A percentile compares a stretch with the other conserved stretches of the same genome.
These are phyloP conservation scores for Podilymbus podiceps DNA, from an alignment of 2,113 vertebrate species.

Conservation along the genomic window DNA sequence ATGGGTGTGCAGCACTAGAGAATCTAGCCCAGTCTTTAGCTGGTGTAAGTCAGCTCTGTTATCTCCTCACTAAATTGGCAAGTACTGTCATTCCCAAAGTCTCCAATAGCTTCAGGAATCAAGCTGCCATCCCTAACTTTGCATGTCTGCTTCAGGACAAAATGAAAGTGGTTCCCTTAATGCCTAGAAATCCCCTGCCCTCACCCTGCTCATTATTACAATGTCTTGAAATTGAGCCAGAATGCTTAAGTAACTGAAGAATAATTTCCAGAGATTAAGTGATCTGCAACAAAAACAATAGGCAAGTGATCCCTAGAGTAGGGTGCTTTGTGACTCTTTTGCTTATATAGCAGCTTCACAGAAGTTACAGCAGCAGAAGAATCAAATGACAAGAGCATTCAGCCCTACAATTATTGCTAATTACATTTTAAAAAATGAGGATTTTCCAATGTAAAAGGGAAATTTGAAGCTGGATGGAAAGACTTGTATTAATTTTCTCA, in stretches of 20 bases:
- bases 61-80: conserved; percentile 1
- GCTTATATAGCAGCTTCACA: background rate
- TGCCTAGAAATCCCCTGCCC: conserved; percentile 1
- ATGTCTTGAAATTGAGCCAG: conserved; percentile 5
- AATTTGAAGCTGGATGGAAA: background rate
- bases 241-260: conserved; percentile 41
- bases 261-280: conserved; percentile 40
- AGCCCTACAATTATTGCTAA: conserved; percentile 8
- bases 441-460: background rate
- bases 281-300: conserved; percentile 39
- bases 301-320: background rate
- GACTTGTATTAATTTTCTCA: background rate
- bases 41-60: conserved; percentile 23
- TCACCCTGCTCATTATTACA: background rate
- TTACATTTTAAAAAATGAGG: background rate
- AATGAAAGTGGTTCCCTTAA: conserved; percentile 25
- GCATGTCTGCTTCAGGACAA: background rate
- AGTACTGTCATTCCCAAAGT: conserved; percentile 9
- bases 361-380: background rate
- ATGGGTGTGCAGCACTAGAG: background rate
- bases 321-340: background rate
- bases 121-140: conserved; percentile 22
- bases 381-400: background rate
- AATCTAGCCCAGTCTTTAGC: background rate
- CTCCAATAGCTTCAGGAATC: conserved; percentile 18